phyloP scores from a whole-genome alignment of 2,113 vertebrate genomes.

The Neolamprologus devosi region DNA sequence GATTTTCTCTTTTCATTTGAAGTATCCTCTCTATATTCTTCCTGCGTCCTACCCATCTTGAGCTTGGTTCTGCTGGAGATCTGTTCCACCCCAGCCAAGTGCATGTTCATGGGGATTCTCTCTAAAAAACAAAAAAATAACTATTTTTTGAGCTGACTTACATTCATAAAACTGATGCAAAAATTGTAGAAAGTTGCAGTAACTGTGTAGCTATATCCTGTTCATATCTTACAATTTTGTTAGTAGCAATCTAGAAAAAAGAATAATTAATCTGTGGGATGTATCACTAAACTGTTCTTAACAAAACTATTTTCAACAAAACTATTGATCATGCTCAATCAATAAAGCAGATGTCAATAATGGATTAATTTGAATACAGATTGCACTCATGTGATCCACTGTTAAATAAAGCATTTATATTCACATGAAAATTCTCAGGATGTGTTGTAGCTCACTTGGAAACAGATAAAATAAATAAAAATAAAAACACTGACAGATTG shows the following conservation, averaged over 20 bases:
- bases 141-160: background rate
- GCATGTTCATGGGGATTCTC: background rate
- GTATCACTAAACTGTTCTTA: background rate
- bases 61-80: background rate
- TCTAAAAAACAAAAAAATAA: background rate
- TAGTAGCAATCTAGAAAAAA: background rate
- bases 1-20: background rate
- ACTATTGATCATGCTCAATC: constrained; percentile 4
- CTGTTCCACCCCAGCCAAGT: background rate
- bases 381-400: background rate
- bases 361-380: background rate
- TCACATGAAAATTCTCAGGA: background rate
- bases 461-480: background rate
- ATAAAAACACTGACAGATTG: constrained; percentile 17
- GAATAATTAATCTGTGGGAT: background rate
- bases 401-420: background rate
- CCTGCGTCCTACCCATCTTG: background rate
- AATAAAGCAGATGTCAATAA: background rate
- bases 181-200: background rate
- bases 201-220: background rate
- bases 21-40: background rate
- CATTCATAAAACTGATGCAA: background rate
- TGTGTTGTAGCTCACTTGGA: background rate
- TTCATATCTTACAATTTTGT: background rate
- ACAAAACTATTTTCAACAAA: background rate